Evolutionary conservation across 2,888 invertebrate species (phyloP).

Genomic region (Euplagia quadripunctaria): DNA sequence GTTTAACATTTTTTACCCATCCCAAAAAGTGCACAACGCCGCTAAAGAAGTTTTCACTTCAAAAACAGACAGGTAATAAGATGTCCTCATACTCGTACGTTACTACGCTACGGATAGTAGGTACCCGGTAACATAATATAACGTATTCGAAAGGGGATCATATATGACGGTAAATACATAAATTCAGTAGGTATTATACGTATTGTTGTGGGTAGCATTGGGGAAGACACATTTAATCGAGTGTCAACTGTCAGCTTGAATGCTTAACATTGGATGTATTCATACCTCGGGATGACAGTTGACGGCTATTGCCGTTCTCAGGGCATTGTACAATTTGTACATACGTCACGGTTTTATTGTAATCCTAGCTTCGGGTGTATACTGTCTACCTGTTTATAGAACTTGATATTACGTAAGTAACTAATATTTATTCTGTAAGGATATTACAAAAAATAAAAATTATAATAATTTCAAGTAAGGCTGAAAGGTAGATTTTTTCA

Average conservation of each 20-base stretch:
- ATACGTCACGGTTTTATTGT: constrained; percentile 32
- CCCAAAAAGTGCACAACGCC: too few species aligned
- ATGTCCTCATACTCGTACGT: too few species aligned
- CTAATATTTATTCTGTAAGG: not conserved
- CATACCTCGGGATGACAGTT: constrained; percentile 33
- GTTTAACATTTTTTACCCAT: too few species aligned
- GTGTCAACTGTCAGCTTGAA: constrained; percentile 37
- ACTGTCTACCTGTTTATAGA: not conserved
- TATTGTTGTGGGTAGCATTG: not conserved
- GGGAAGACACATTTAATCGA: constrained; percentile 45
- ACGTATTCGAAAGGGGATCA: constrained; percentile 7
- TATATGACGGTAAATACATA: constrained; percentile 1
- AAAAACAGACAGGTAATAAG: too few species aligned
- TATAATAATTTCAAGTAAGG: too few species aligned
- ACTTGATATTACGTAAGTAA: not conserved
- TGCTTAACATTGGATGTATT: constrained; percentile 40
- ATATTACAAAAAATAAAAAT: not conserved
- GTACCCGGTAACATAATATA: constrained; percentile 2
- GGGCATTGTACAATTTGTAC: constrained; percentile 29
- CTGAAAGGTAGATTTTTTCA: too few species aligned
- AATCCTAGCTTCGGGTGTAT: constrained; percentile 12
- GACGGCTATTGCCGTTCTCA: constrained; percentile 32
- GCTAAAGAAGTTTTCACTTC: too few species aligned
- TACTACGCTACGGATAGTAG: not conserved
- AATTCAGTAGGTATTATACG: constrained; percentile 4